Conservation (phyloP, 1,140 invertebrate genomes). For the Drosophila ambigua region DNA sequence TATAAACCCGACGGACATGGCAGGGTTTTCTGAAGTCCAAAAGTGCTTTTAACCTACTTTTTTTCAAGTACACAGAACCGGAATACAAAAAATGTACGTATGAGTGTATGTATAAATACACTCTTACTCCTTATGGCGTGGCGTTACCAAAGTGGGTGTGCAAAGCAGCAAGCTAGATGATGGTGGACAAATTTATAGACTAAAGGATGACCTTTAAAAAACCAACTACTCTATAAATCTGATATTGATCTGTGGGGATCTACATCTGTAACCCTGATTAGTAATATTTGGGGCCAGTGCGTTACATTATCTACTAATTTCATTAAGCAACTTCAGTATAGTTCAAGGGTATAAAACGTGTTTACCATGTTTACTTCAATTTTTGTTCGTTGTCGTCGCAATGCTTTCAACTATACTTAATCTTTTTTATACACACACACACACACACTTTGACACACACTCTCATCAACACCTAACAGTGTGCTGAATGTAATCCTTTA, state of each 20-base stretch:
- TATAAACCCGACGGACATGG: constrained; percentile 60
- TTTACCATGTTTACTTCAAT: constrained; percentile 43
- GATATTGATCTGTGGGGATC: too few species aligned
- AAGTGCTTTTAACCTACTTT: constrained; percentile 81
- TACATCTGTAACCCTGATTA: too few species aligned
- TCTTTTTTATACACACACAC: constrained; percentile 67
- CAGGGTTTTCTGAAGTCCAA: constrained; percentile 48
- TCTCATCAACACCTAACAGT: constrained; percentile 51
- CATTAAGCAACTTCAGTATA: too few species aligned
- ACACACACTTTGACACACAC: constrained; percentile 19
- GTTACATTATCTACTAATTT: too few species aligned
- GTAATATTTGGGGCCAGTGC: too few species aligned
- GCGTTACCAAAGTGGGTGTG: background rate
- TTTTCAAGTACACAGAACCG: constrained; percentile 44
- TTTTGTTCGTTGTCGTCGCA: constrained; percentile 44
- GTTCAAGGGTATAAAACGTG: constrained; percentile 36
- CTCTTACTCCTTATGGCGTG: constrained; percentile 36
- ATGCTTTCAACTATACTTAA: constrained; percentile 76
- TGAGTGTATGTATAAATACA: constrained; percentile 54
- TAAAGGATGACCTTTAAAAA: too few species aligned
- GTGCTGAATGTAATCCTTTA: constrained; percentile 75
- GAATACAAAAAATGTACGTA: constrained; percentile 16
- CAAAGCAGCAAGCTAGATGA: background rate
- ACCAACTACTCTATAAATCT: too few species aligned
- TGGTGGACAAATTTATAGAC: too few species aligned